Percentiles rank a stretch among this genome's conserved stretches.
These are phyloP conservation scores for Diacarnus erythraeanus DNA, from an alignment of 37 sponge, comb jelly and placozoan genomes.

Conservation along the genomic window DNA sequence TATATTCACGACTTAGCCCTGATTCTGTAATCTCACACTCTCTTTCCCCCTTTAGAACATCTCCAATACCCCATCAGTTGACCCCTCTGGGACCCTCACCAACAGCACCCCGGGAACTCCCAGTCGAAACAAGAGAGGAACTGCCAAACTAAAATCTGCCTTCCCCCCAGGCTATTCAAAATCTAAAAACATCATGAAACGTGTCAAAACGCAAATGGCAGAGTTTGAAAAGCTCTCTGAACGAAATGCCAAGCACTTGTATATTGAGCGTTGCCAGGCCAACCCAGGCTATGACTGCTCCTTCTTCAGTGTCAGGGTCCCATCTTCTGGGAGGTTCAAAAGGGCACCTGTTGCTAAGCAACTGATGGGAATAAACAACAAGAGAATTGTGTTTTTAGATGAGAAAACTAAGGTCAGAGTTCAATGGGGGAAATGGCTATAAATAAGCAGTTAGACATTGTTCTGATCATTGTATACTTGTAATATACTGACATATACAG, in stretches of 20 bases:
- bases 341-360: constrained; percentile 46
- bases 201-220: constrained; percentile 29
- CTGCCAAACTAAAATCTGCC: constrained; percentile 1
- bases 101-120: background rate
- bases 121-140: background rate
- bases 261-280: constrained; percentile 80
- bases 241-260: constrained; percentile 87
- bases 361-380: constrained; percentile 71
- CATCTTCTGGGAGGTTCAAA: constrained; percentile 45
- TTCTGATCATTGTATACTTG: background rate
- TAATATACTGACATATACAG: background rate
- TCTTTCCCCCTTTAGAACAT: constrained; percentile 1
- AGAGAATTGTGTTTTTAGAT: constrained; percentile 73
- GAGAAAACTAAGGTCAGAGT: constrained; percentile 70
- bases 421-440: background rate
- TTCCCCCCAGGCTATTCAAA: constrained; percentile 37
- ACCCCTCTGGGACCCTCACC: background rate
- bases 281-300: constrained; percentile 77
- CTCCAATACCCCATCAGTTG: background rate
- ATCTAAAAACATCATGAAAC: constrained; percentile 36
- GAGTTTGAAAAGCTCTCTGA: constrained; percentile 68
- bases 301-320: constrained; percentile 74
- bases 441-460: background rate
- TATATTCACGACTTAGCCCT: too few species aligned
- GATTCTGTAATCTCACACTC: constrained; percentile 5